phyloP scores from a whole-genome alignment of 1,140 invertebrate genomes.

The Drosophila jambulina region DNA sequence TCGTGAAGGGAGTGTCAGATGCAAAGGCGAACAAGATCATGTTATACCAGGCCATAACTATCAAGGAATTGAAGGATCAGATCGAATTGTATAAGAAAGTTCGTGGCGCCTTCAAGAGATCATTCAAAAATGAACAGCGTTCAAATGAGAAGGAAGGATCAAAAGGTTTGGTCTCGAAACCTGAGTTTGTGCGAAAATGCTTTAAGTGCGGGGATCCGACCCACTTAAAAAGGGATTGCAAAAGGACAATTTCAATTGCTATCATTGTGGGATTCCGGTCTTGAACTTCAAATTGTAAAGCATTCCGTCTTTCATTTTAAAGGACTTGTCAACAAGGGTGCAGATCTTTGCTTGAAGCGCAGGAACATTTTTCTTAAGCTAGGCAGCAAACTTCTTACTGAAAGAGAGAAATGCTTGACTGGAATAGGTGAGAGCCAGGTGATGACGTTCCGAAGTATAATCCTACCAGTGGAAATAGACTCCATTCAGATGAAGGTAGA shows the following conservation, averaged over 20 bases:
- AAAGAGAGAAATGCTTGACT: not conserved
- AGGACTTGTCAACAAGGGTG: not conserved
- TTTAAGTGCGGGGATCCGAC: not conserved
- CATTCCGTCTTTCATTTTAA: not conserved
- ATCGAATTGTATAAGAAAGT: not conserved
- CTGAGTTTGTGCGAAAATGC: too few species aligned
- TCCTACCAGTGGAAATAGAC: too few species aligned
- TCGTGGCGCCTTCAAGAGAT: not conserved
- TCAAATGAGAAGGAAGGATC: not conserved
- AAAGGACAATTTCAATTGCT: too few species aligned
- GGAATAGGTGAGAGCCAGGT: too few species aligned
- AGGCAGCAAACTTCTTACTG: not conserved
- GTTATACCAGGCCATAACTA: too few species aligned
- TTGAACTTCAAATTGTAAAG: not conserved
- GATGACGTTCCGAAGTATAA: too few species aligned
- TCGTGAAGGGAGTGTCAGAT: not conserved
- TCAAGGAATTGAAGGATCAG: not conserved
- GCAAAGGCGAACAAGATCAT: not conserved
- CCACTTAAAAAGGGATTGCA: too few species aligned
- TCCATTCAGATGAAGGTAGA: not conserved
- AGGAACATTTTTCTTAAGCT: too few species aligned
- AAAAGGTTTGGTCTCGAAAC: not conserved
- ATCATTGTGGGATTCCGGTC: too few species aligned
- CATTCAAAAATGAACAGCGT: not conserved
- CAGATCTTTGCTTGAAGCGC: too few species aligned